Evolutionary conservation across 2,888 invertebrate species (phyloP).

Genomic region (Andrena praecox): DNA sequence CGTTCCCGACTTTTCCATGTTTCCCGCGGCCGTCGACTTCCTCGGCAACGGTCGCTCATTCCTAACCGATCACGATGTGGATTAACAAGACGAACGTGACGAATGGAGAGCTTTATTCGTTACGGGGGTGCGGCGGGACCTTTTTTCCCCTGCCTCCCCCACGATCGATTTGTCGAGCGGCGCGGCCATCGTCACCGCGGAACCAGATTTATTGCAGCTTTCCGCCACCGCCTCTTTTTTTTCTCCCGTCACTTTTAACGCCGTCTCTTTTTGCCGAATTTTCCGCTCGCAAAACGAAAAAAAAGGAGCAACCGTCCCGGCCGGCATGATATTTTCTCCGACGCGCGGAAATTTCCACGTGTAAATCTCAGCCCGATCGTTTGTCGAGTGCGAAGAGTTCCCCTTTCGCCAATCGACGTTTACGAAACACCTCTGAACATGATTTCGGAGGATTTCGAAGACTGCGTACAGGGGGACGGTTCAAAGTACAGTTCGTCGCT

Average conservation of each 20-base stretch:
- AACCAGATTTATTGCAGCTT: slow-evolving; percentile 59
- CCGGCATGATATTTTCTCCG: background rate
- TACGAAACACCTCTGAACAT: too few relatives aligned
- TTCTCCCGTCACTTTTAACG: background rate
- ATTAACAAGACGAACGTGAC: slow-evolving; percentile 65
- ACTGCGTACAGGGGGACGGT: too few relatives aligned
- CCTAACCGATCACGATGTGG: slow-evolving; percentile 57
- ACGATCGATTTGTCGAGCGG: slow-evolving; percentile 59
- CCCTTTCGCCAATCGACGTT: too few relatives aligned
- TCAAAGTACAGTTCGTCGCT: too few relatives aligned
- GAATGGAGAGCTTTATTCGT: slow-evolving; percentile 63
- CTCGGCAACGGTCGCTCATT: slow-evolving; percentile 37
- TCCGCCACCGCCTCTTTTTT: slow-evolving; percentile 28
- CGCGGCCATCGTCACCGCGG: slow-evolving; percentile 57
- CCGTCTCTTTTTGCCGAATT: slow-evolving; percentile 12
- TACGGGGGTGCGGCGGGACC: slow-evolving; percentile 38
- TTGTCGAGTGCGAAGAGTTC: background rate
- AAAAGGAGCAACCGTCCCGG: background rate
- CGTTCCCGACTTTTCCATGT: slow-evolving; percentile 15
- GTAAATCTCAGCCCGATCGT: background rate
- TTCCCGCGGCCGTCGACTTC: slow-evolving; percentile 41
- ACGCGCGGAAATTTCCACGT: background rate
- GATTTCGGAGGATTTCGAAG: too few relatives aligned
- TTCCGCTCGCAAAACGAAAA: background rate
- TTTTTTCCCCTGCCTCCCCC: slow-evolving; percentile 22